phyloP scores from a whole-genome alignment of 1,140 invertebrate species.

The Aphelenchoides fujianensis region DNA sequence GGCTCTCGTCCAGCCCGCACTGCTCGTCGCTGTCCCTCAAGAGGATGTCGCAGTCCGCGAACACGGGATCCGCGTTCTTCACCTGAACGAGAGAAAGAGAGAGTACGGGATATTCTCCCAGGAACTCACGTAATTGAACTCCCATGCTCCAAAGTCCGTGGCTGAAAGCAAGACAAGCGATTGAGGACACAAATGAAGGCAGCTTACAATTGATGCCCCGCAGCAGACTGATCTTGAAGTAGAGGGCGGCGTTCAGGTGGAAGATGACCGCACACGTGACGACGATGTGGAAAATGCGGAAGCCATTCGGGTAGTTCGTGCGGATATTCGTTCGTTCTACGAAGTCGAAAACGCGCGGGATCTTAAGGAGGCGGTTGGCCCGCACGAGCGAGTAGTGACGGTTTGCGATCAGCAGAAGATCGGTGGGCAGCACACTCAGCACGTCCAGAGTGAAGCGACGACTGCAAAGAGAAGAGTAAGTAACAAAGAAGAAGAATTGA shows the following conservation, averaged over 20 bases:
- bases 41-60: constrained; percentile 40
- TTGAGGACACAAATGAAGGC: background rate
- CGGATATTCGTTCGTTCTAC: constrained; percentile 48
- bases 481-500: constrained; percentile 8
- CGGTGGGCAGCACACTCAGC: constrained; percentile 32
- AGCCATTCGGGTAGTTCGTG: constrained; percentile 51
- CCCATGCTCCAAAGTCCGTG: constrained; percentile 41
- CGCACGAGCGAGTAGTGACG: constrained; percentile 31
- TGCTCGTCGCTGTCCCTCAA: constrained; percentile 22
- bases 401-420: constrained; percentile 34
- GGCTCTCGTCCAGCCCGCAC: constrained; percentile 40
- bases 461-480: constrained; percentile 26
- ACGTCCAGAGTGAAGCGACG: constrained; percentile 39
- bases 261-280: constrained; percentile 44
- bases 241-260: constrained; percentile 52
- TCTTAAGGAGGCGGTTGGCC: constrained; percentile 39
- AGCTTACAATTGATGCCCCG: constrained; percentile 43
- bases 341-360: constrained; percentile 31
- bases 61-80: constrained; percentile 43
- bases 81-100: background rate
- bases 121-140: constrained; percentile 41
- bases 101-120: no score
- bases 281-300: constrained; percentile 51
- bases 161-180: constrained; percentile 17
- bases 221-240: constrained; percentile 49